phyloP scores from a whole-genome alignment of 2,888 invertebrate species.

The Himalopsyche anomala region DNA sequence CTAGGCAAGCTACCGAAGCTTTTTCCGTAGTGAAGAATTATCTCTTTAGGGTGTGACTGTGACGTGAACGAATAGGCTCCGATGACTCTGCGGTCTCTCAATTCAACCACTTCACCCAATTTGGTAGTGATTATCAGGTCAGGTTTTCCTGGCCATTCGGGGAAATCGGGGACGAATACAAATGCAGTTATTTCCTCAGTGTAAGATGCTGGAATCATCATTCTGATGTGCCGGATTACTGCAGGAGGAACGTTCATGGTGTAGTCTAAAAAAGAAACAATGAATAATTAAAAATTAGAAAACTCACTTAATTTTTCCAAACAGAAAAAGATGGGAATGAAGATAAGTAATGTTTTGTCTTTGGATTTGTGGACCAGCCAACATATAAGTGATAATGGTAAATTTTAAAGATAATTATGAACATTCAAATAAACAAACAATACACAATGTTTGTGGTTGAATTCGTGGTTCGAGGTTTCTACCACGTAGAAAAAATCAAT shows the following conservation, averaged over 20 bases:
- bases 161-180: constrained; percentile 44
- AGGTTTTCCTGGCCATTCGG: constrained; percentile 18
- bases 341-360: no score
- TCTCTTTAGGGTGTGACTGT: constrained; percentile 41
- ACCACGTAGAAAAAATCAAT: no score
- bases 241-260: constrained; percentile 48
- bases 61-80: constrained; percentile 20
- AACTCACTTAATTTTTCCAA: background rate
- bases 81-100: constrained; percentile 55
- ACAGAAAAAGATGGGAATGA: background rate
- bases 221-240: constrained; percentile 14
- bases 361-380: no score
- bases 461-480: no score
- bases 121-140: constrained; percentile 57
- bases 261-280: constrained; percentile 47
- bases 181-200: constrained; percentile 47
- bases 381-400: no score
- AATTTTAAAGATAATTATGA: no score
- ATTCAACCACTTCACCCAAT: constrained; percentile 57
- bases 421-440: no score
- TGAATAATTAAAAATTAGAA: constrained; percentile 44
- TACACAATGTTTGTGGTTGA: no score
- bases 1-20: background rate
- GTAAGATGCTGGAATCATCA: constrained; percentile 48
- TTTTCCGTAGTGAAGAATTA: constrained; percentile 48